Conservation (phyloP, 2,113 vertebrate genomes). For the Natator depressus region DNA sequence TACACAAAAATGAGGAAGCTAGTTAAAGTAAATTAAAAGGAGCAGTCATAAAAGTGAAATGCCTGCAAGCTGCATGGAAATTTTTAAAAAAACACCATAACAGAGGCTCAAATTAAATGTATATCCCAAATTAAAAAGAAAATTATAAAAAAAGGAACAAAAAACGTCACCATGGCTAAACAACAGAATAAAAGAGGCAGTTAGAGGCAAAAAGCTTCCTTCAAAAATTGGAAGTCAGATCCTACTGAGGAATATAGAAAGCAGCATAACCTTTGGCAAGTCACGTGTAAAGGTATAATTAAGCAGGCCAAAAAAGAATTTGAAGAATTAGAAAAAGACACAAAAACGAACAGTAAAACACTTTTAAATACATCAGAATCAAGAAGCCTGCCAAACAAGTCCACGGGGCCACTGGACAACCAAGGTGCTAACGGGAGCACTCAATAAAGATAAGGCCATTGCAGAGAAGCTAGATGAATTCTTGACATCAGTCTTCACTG, state of each 20-base stretch:
- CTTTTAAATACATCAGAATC: background rate
- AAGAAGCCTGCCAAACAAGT: background rate
- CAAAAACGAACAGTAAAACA: background rate
- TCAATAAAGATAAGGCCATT: too few relatives aligned
- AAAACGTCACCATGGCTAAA: background rate
- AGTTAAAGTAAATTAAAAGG: background rate
- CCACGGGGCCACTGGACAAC: too few relatives aligned
- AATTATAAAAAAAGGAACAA: background rate
- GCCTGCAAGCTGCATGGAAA: background rate
- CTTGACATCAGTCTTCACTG: too few relatives aligned
- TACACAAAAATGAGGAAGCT: background rate
- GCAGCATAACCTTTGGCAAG: background rate
- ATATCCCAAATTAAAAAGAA: background rate
- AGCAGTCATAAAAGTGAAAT: background rate
- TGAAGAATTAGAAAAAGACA: background rate
- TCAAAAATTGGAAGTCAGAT: background rate
- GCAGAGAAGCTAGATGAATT: too few relatives aligned
- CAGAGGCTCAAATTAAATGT: background rate
- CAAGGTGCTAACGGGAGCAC: too few relatives aligned
- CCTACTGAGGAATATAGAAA: background rate
- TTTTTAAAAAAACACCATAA: background rate
- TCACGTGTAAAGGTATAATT: background rate
- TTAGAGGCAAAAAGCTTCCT: background rate
- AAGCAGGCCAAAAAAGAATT: background rate
- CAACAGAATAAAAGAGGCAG: background rate